Conservation (phyloP, 1,140 invertebrate species). For the Armadillidium nasatum region DNA sequence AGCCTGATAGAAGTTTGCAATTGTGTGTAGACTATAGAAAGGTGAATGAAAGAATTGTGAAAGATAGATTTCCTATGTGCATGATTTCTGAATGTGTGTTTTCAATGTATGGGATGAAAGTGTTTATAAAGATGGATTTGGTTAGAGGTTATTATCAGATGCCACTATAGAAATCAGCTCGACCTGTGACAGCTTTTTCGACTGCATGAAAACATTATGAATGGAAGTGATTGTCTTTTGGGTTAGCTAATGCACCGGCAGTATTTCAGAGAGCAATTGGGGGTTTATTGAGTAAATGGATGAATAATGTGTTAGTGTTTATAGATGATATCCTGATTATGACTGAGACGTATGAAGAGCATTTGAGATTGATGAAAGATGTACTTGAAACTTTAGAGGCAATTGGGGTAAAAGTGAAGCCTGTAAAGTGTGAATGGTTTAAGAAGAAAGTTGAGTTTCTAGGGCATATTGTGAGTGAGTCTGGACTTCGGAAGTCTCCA, state of each 20-base stretch:
- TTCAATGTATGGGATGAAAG: neutral
- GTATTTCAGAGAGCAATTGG: neutral
- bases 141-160: conserved; percentile 6
- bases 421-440: neutral
- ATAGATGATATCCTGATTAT: neutral
- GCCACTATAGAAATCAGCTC: neutral
- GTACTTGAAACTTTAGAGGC: neutral
- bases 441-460: neutral
- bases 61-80: neutral
- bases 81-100: neutral
- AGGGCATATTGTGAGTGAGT: neutral
- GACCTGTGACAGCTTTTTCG: neutral
- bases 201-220: neutral
- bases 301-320: neutral
- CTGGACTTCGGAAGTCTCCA: neutral
- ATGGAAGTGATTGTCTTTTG: neutral
- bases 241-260: neutral
- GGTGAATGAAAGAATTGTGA: neutral
- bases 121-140: conserved; percentile 7
- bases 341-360: neutral
- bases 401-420: neutral
- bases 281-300: neutral
- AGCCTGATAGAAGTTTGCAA: neutral
- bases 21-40: conserved; percentile 16
- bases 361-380: neutral